Percentiles rank a stretch among this genome's conserved stretches.
These are phyloP conservation scores for Tragelaphus strepsiceros DNA, from an alignment of 2,113 vertebrate species.

Conservation along the genomic window DNA sequence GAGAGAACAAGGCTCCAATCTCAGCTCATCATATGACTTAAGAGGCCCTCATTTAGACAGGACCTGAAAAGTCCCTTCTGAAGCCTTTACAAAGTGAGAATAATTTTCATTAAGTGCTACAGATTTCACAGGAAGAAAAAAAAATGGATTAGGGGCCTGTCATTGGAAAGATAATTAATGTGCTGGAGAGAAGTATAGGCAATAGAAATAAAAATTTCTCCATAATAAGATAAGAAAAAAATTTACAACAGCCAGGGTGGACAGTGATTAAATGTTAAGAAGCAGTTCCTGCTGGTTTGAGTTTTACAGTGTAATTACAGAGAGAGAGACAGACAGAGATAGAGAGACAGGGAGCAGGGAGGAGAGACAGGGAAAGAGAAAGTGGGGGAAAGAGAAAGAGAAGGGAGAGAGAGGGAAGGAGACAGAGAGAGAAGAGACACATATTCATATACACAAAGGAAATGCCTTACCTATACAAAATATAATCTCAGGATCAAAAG, in stretches of 20 bases:
- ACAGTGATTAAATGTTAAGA: slow-evolving; percentile 62
- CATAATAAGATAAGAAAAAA: slow-evolving; percentile 55
- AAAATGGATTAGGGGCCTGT: slow-evolving; percentile 62
- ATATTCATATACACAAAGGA: not conserved
- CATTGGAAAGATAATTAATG: slow-evolving; percentile 59
- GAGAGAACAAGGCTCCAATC: not conserved
- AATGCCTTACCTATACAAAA: not conserved
- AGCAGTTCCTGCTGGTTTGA: slow-evolving; percentile 58
- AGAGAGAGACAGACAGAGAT: not conserved
- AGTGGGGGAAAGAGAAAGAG: not conserved
- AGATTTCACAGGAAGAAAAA: slow-evolving; percentile 29
- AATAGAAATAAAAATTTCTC: slow-evolving; percentile 65
- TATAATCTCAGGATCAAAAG: slow-evolving; percentile 23
- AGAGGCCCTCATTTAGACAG: slow-evolving; percentile 60
- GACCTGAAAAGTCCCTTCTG: slow-evolving; percentile 44
- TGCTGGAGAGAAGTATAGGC: slow-evolving; percentile 28
- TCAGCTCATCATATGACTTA: slow-evolving; percentile 33
- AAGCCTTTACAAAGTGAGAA: slow-evolving; percentile 56
- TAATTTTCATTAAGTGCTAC: slow-evolving; percentile 70
- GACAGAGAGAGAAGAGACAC: not conserved
- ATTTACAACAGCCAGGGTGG: slow-evolving; percentile 39
- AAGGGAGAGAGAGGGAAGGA: not conserved
- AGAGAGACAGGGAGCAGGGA: not conserved
- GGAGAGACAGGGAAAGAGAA: not conserved
- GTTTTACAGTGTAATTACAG: slow-evolving; percentile 61